phyloP scores from a whole-genome alignment of 2,888 invertebrate genomes.

The Dione juno region DNA sequence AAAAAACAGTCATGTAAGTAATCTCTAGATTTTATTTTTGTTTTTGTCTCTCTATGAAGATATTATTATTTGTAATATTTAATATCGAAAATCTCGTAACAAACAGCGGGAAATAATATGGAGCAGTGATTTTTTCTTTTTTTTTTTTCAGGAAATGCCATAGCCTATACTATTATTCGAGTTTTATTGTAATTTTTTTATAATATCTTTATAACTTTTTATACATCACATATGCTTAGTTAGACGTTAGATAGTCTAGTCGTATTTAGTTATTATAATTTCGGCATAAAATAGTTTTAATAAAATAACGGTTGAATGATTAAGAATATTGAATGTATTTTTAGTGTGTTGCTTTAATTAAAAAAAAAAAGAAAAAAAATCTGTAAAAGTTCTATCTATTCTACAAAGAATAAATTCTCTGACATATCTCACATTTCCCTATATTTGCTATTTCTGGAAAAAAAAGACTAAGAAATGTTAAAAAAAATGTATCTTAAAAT shows the following conservation, averaged over 20 bases:
- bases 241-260: too few species aligned
- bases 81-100: too few species aligned
- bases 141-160: neutral
- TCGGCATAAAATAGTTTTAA: neutral
- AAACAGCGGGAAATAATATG: too few species aligned
- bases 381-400: too few species aligned
- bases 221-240: too few species aligned
- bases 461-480: constrained; percentile 1
- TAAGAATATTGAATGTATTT: neutral
- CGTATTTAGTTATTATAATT: neutral
- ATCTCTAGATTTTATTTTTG: too few species aligned
- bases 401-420: neutral
- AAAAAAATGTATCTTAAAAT: neutral
- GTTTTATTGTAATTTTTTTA: too few species aligned
- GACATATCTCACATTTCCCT: neutral
- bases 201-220: too few species aligned
- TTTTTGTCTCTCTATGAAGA: neutral
- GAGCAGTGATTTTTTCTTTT: neutral
- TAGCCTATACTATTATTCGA: too few species aligned
- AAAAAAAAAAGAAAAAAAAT: too few species aligned
- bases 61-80: too few species aligned
- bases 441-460: neutral
- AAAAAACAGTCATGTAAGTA: neutral
- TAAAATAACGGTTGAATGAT: neutral
- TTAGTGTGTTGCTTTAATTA: neutral